Percentiles rank a stretch among this genome's conserved stretches.
These are phyloP conservation scores for Tetranychus cinnabarinus DNA, from an alignment of 1,140 invertebrate species.

Conservation along the genomic window DNA sequence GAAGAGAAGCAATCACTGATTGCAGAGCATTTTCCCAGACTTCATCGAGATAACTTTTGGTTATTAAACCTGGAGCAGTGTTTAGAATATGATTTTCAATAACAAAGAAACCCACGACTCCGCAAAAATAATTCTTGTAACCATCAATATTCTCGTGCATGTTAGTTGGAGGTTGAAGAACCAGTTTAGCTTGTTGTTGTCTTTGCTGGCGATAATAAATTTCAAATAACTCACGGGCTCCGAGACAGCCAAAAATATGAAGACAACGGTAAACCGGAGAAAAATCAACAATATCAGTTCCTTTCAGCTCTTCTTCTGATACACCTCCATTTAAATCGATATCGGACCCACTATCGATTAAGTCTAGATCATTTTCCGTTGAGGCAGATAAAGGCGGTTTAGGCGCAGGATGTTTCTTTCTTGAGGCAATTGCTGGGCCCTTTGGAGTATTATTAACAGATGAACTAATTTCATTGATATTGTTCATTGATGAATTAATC, in stretches of 20 bases:
- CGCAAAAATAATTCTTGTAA: slow-evolving; percentile 73
- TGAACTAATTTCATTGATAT: too few species aligned
- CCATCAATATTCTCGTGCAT: slow-evolving; percentile 76
- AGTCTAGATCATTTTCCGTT: too few species aligned
- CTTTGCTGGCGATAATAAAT: slow-evolving; percentile 82
- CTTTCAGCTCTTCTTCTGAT: slow-evolving; percentile 49
- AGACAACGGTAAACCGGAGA: slow-evolving; percentile 90
- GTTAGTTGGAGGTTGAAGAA: slow-evolving; percentile 52
- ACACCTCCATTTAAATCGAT: background rate
- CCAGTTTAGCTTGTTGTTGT: slow-evolving; percentile 72
- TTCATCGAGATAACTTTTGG: slow-evolving; percentile 65
- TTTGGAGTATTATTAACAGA: too few species aligned
- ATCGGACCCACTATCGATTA: too few species aligned
- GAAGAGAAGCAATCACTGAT: slow-evolving; percentile 58
- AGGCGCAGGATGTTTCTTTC: too few species aligned
- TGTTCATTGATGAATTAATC: too few species aligned
- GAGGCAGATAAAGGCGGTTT: too few species aligned
- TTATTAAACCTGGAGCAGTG: slow-evolving; percentile 75
- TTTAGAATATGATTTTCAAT: slow-evolving; percentile 93
- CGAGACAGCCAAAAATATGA: slow-evolving; percentile 49
- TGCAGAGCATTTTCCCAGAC: slow-evolving; percentile 74
- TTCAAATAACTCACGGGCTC: slow-evolving; percentile 72
- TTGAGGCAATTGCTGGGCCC: too few species aligned
- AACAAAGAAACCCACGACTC: slow-evolving; percentile 65
- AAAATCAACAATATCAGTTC: slow-evolving; percentile 91